phyloP scores from a whole-genome alignment of 2,888 invertebrate genomes.

The Diabrotica balteata region DNA sequence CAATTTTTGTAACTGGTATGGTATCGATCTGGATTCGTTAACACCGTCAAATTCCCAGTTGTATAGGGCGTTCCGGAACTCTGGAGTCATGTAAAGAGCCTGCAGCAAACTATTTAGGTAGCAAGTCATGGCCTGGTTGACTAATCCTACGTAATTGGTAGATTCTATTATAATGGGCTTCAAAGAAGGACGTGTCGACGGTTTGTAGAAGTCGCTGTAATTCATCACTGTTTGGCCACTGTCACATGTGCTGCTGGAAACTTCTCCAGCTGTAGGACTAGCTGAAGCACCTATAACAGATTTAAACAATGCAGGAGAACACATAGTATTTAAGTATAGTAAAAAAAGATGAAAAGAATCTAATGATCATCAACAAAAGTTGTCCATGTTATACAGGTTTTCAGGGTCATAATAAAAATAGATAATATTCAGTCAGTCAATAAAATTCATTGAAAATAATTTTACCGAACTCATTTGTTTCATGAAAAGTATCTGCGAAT shows the following conservation, averaged over 20 bases:
- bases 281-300: conserved; percentile 57
- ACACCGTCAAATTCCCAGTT: conserved; percentile 81
- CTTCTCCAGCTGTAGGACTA: conserved; percentile 56
- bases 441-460: no score
- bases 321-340: no score
- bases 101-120: conserved; percentile 89
- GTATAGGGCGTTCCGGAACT: conserved; percentile 88
- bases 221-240: not conserved
- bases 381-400: no score
- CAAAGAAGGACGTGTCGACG: conserved; percentile 22
- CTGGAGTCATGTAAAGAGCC: conserved; percentile 90
- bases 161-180: conserved; percentile 41
- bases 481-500: no score
- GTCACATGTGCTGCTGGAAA: conserved; percentile 24
- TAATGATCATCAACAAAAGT: no score
- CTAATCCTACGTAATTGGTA: conserved; percentile 74
- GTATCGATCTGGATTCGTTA: conserved; percentile 77
- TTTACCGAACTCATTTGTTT: no score
- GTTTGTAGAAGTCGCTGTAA: conserved; percentile 3
- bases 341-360: no score
- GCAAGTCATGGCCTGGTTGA: conserved; percentile 93
- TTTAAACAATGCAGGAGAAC: not conserved
- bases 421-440: no score
- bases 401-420: no score
- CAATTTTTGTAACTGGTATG: conserved; percentile 84